Evolutionary conservation across 2,797 vertebrate genomes (phyloP).

Genomic region (Peromyscus eremicus): DNA sequence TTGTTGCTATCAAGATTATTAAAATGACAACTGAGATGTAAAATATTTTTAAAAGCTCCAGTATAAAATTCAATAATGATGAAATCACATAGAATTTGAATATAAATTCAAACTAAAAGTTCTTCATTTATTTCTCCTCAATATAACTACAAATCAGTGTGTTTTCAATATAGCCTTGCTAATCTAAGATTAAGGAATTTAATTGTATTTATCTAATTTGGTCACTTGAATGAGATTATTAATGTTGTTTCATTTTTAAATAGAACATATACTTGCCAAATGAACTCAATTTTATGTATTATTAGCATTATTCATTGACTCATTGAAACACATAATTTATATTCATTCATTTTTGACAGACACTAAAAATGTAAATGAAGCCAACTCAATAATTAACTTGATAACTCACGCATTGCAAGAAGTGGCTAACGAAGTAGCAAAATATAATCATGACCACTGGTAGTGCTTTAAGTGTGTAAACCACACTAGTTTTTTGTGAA

Average conservation of each 20-base stretch:
- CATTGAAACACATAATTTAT: slow-evolving; percentile 54
- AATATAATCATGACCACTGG: slow-evolving; percentile 51
- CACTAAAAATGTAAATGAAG: slow-evolving; percentile 73
- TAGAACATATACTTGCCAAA: slow-evolving; percentile 64
- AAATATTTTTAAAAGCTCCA: slow-evolving; percentile 63
- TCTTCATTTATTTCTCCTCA: slow-evolving; percentile 43
- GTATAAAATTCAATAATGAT: slow-evolving; percentile 24
- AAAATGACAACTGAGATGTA: slow-evolving; percentile 55
- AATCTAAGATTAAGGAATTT: slow-evolving; percentile 29
- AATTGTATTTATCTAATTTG: slow-evolving; percentile 47
- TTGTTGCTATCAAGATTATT: slow-evolving; percentile 37
- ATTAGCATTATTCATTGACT: slow-evolving; percentile 61
- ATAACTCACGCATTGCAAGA: slow-evolving; percentile 70
- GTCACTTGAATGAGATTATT: slow-evolving; percentile 52
- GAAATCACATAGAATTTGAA: slow-evolving; percentile 50
- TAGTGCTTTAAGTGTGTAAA: slow-evolving; percentile 53
- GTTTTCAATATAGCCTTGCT: slow-evolving; percentile 48
- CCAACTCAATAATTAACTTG: slow-evolving; percentile 74
- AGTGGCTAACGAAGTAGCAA: slow-evolving; percentile 60
- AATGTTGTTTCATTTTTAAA: slow-evolving; percentile 73
- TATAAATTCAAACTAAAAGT: slow-evolving; percentile 57
- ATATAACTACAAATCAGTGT: slow-evolving; percentile 33
- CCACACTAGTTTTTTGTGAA: slow-evolving; percentile 58
- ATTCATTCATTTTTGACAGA: slow-evolving; percentile 69
- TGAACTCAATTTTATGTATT: slow-evolving; percentile 56